Base-by-base conservation (phyloP, 2,113 vertebrate species). In the Colius striatus region DNA sequence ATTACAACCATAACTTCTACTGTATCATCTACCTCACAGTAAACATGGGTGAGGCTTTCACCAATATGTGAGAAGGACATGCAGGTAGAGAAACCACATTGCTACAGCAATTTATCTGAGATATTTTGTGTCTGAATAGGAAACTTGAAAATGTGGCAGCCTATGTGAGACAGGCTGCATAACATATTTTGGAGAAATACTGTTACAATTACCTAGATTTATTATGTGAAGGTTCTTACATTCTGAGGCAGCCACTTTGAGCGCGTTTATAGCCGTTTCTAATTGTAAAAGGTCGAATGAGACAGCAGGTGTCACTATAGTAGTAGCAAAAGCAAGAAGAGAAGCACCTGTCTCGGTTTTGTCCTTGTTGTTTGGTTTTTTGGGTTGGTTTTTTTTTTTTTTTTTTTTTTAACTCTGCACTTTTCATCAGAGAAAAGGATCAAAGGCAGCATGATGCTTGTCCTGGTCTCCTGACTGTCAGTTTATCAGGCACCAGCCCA, bases 271-370 rank as follows among this genome's bases (percentile, higher is more conserved):
- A 66, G 23, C 3, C 4, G 57, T 70, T 87, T 61, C 17, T 55
- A 8, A 18, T 11, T 74, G 11, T 10, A 77, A 84, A 86, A 53
- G 11, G 3, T n/a, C 81, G 30, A 60, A 54, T 6, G 38, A 13
- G 22, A 82, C 95, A 95, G 91, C 84, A 97, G 95, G 27, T 91
- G 94, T 95, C 95, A 80, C 91, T 90, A 5, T 23, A 77, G 71
- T 16, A 76, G 55, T 16, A 77, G 67, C 14, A 91, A 90, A 91
- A 84, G 3, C 15, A 77, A 15, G 41, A 80, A 43, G 22, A 38
- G 4, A 27, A 43, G 67, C 43, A 55, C 13, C 19, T 32, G 0
- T 12, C 1, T 55, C 11, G n/a, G n/a, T n/a, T n/a, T n/a, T n/a
- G n/a, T n/a, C n/a, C n/a, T n/a, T n/a, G n/a, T n/a, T n/a, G n/a